Percentiles rank a stretch among this genome's conserved stretches.
phyloP scores from a whole-genome alignment of 2,888 invertebrate genomes.

The Keiferia lycopersicella region DNA sequence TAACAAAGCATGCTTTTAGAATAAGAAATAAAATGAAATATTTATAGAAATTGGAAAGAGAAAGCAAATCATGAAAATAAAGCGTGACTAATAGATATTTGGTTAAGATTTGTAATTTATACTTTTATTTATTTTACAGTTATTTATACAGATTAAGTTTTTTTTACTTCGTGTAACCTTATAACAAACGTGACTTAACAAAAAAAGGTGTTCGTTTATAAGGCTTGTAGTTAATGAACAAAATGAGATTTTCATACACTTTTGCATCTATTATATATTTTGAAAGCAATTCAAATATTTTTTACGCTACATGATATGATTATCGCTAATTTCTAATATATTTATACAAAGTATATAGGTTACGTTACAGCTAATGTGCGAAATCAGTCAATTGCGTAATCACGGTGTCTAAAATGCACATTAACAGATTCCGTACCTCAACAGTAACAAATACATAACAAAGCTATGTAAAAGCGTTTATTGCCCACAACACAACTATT shows the following conservation, averaged over 20 bases:
- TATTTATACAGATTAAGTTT: too few relatives aligned
- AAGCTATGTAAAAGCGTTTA: conserved; percentile 7
- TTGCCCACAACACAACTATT: conserved; percentile 1
- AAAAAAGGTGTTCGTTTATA: conserved; percentile 34
- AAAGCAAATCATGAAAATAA: neutral
- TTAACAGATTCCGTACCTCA: neutral
- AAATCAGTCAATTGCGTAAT: too few relatives aligned
- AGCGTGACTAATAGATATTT: neutral
- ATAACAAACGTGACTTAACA: conserved; percentile 1
- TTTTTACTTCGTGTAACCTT: neutral
- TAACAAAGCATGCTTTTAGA: conserved; percentile 37
- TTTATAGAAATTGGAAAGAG: conserved; percentile 17
- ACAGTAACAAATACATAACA: conserved; percentile 10
- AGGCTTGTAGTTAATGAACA: conserved; percentile 28
- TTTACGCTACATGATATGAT: neutral
- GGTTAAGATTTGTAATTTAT: too few relatives aligned
- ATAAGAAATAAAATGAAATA: conserved; percentile 31
- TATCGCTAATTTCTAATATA: conserved; percentile 1
- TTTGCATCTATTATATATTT: neutral
- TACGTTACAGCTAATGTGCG: neutral
- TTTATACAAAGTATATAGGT: conserved; percentile 14
- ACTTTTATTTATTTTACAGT: too few relatives aligned
- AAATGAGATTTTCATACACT: conserved; percentile 11
- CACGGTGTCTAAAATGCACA: neutral
- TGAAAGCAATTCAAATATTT: neutral